Evolutionary conservation across 2,888 invertebrate species (phyloP), one percentile per base, ranked within the genome.

Genomic region (Drosophila pseudotalamancana): DNA sequence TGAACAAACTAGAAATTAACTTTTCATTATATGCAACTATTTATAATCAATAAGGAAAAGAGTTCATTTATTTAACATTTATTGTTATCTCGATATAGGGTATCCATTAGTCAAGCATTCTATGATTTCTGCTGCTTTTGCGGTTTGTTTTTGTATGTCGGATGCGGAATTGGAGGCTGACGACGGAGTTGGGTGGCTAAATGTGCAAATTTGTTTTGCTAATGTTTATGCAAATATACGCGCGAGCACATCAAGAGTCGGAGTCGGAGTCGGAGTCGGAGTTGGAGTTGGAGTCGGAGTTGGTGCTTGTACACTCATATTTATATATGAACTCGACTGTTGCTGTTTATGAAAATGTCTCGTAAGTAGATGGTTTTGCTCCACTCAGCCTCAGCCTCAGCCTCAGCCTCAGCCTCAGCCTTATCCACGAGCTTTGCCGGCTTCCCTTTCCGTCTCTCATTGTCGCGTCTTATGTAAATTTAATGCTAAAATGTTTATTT

Each of bases 401-500:
- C 46, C 31, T 40, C 16, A 5, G 18, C n/a, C 31, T 31, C 19
- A 35, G 16, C 25, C 35, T 55, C 23, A n/a, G 35, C 35, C 45
- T 35, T 25, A 23, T 34, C 46, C 31, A 35, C 16, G 4, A n/a
- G 50, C 18, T 42, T 14, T 11, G 8, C 18, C 11, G 34, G 18
- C 35, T 53, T 32, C 31, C 27, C 62, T 43, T 3, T 3, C 49
- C 19, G 25, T 19, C 51, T 37, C 72, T 72, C 69, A 80, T 80
- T 80, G 84, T 76, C 76, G 72, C 85, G 57, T 72, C 82, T 87
- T 89, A 89, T 89, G 87, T 89, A 87, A 87, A 87, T 87, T 89
- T 84, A 85, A 87, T 88, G 88, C 82, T 84, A 89, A 87, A 89
- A 87, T 87, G 86, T 89, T 87, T 87, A 88, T 84, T 85, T 79